phyloP scores from a whole-genome alignment of 2,113 vertebrate species.

The Psammodynastes pulverulentus region DNA sequence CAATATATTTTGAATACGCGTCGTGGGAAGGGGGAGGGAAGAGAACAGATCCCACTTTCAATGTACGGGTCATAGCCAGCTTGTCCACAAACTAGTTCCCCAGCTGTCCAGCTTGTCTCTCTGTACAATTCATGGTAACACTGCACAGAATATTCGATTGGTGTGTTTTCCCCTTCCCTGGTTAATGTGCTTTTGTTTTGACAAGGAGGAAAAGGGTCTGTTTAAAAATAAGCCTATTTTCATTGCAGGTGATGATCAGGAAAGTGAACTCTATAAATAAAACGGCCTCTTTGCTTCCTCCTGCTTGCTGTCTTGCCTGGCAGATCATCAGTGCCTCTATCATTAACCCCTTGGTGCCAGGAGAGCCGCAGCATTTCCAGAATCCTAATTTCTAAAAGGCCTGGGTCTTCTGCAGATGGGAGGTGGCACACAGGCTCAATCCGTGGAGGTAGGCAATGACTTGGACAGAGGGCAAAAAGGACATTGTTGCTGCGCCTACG shows the following conservation, averaged over 20 bases:
- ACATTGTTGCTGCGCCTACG: not conserved
- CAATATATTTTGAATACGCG: not conserved
- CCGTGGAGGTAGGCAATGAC: not conserved
- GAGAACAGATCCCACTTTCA: not conserved
- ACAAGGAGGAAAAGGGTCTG: constrained; percentile 20
- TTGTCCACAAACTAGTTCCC: not conserved
- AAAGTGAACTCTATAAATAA: constrained; percentile 35
- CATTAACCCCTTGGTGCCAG: not conserved
- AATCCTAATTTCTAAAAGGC: not conserved
- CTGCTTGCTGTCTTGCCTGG: not conserved
- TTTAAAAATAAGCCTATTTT: constrained; percentile 29
- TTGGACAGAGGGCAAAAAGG: not conserved
- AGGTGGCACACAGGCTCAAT: not conserved
- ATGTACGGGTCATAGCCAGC: not conserved
- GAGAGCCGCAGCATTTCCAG: not conserved
- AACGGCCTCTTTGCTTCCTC: not conserved
- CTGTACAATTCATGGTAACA: not conserved
- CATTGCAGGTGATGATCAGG: constrained; percentile 28
- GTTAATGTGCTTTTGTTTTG: constrained; percentile 20
- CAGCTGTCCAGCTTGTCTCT: not conserved
- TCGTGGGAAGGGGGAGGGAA: not conserved
- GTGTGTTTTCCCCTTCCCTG: not conserved
- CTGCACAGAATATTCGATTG: not conserved
- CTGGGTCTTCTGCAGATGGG: not conserved
- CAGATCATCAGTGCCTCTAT: not conserved